These are phyloP conservation scores for Nannobrachium achirus DNA, from an alignment of 2,113 vertebrate species.

Conservation along the genomic window DNA sequence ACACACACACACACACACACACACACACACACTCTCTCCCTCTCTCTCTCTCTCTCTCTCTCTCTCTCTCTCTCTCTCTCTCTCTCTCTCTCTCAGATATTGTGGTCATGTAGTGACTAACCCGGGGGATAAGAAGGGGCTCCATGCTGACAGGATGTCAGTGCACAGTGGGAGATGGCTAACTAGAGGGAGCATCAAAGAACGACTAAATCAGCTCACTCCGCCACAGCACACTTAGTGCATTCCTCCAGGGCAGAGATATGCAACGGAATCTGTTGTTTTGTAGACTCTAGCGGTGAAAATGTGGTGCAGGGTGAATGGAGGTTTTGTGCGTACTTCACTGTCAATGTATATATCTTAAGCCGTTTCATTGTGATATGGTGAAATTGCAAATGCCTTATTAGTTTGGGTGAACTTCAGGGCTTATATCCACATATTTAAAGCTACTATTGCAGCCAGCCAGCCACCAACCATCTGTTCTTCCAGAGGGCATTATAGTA, in stretches of 20 bases:
- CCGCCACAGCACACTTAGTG: conserved; percentile 49
- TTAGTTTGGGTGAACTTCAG: no score
- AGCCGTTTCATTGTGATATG: no score
- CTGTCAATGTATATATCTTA: no score
- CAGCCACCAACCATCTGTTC: no score
- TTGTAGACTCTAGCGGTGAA: conserved; percentile 20
- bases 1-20: neutral
- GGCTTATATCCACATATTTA: no score
- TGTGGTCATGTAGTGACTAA: conserved; percentile 76
- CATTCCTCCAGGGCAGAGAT: conserved; percentile 68
- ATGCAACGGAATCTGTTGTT: conserved; percentile 35
- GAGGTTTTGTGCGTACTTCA: neutral
- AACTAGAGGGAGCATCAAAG: conserved; percentile 78
- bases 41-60: conserved; percentile 4
- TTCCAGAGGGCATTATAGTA: no score
- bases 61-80: no score
- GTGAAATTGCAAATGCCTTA: no score
- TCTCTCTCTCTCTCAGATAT: conserved; percentile 35
- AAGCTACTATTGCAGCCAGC: no score
- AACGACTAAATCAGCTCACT: conserved; percentile 64
- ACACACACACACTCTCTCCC: neutral
- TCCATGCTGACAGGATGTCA: conserved; percentile 78
- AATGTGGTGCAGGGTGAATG: neutral
- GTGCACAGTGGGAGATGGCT: conserved; percentile 69
- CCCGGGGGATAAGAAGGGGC: conserved; percentile 69